Conservation (phyloP, 2,888 invertebrate species). For the Metallyticus violacea region DNA sequence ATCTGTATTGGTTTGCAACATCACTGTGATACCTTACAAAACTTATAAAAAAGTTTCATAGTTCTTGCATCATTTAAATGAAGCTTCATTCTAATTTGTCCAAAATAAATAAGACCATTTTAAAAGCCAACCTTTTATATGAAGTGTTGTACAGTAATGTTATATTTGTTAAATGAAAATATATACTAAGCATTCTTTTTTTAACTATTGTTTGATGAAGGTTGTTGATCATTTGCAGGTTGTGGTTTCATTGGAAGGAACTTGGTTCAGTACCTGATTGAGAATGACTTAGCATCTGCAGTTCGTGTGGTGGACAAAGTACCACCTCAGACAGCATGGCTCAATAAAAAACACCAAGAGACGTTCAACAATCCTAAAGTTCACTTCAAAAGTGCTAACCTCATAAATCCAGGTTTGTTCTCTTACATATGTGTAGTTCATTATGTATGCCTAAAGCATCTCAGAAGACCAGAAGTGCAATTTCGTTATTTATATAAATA, state of each 20-base stretch:
- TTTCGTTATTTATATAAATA: too few relatives aligned
- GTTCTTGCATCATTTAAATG: too few relatives aligned
- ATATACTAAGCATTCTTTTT: background rate
- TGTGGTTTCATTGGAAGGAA: constrained; percentile 93
- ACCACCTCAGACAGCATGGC: constrained; percentile 88
- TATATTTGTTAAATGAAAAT: background rate
- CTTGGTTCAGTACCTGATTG: constrained; percentile 75
- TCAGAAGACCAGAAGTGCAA: background rate
- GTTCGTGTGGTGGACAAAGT: constrained; percentile 88
- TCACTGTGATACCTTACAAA: too few relatives aligned
- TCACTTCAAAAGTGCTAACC: constrained; percentile 87
- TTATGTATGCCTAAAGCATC: background rate
- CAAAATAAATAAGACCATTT: too few relatives aligned
- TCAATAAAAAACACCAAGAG: constrained; percentile 70
- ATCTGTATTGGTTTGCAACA: too few relatives aligned
- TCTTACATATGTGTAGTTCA: background rate
- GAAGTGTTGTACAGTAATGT: too few relatives aligned
- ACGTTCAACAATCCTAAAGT: constrained; percentile 73
- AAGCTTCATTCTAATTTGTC: too few relatives aligned
- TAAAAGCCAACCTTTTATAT: too few relatives aligned
- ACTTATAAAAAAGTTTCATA: too few relatives aligned
- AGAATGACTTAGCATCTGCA: constrained; percentile 69
- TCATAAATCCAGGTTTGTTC: constrained; percentile 78
- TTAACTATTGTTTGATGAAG: background rate
- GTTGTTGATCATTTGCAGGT: constrained; percentile 55